Conservation (phyloP, 2,797 vertebrate genomes). For the Ctenopoma multispine region DNA sequence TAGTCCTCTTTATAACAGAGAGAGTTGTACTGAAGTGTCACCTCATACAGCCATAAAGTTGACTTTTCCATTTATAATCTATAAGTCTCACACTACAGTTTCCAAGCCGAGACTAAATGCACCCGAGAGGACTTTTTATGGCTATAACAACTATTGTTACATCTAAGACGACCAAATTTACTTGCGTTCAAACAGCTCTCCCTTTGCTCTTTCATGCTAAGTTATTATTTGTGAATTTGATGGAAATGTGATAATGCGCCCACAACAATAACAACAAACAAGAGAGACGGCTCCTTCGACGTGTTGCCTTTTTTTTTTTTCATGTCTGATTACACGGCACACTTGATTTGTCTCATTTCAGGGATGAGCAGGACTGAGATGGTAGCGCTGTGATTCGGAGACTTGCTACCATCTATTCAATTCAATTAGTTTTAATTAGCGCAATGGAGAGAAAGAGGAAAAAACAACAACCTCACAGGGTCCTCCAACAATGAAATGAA, state of each 20-base stretch:
- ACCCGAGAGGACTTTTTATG: slow-evolving; percentile 2
- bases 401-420: slow-evolving; percentile 74
- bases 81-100: background rate
- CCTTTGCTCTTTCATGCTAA: slow-evolving; percentile 28
- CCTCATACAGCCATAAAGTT: background rate
- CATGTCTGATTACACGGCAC: slow-evolving; percentile 76
- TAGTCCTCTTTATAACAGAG: too few species aligned
- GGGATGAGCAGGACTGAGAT: slow-evolving; percentile 76
- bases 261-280: slow-evolving; percentile 63
- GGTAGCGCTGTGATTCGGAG: slow-evolving; percentile 55
- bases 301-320: slow-evolving; percentile 51
- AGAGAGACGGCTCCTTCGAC: slow-evolving; percentile 54
- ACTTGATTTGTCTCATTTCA: slow-evolving; percentile 82
- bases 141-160: slow-evolving; percentile 1
- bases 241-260: slow-evolving; percentile 59
- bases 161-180: slow-evolving; percentile 31
- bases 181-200: slow-evolving; percentile 34
- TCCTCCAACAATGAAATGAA: slow-evolving; percentile 78
- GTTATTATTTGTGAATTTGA: slow-evolving; percentile 61
- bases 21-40: background rate
- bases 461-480: slow-evolving; percentile 64
- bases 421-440: slow-evolving; percentile 83
- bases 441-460: slow-evolving; percentile 67
- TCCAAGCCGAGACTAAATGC: slow-evolving; percentile 14
- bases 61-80: slow-evolving; percentile 7